phyloP scores from a whole-genome alignment of 2,113 vertebrate species.

The Lota lota region DNA sequence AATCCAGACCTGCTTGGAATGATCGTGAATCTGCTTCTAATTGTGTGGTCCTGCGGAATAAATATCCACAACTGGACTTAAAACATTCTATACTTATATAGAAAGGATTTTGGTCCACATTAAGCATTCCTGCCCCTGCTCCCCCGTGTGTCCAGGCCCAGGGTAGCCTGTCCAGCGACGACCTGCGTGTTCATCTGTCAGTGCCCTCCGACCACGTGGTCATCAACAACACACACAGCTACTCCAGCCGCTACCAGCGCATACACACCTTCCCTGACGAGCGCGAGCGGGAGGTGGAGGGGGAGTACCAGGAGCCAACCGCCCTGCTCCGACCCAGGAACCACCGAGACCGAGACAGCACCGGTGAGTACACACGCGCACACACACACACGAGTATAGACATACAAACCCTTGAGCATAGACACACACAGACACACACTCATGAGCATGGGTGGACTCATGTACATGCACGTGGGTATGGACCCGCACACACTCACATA shows the following conservation, averaged over 20 bases:
- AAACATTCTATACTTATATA: no score
- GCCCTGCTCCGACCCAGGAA: slow-evolving; percentile 76
- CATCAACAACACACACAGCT: slow-evolving; percentile 89
- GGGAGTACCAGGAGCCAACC: slow-evolving; percentile 87
- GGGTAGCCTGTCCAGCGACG: slow-evolving; percentile 81
- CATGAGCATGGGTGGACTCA: no score
- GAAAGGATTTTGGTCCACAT: no score
- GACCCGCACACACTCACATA: no score
- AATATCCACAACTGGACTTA: no score
- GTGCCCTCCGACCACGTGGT: slow-evolving; percentile 86
- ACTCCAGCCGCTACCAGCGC: slow-evolving; percentile 84
- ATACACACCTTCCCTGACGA: slow-evolving; percentile 79
- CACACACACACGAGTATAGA: slow-evolving; percentile 11
- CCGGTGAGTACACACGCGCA: slow-evolving; percentile 62
- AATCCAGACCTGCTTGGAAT: no score
- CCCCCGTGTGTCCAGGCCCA: slow-evolving; percentile 72
- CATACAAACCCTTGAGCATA: no score
- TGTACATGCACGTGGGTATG: no score
- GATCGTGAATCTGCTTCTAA: no score
- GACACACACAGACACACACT: no score
- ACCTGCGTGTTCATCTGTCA: slow-evolving; percentile 87
- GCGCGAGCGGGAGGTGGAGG: slow-evolving; percentile 64
- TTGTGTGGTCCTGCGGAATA: no score
- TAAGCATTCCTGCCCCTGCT: no score
- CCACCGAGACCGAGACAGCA: slow-evolving; percentile 77